These are phyloP conservation scores for Trigoniulus corallinus DNA, from an alignment of 1,140 invertebrate genomes.

Conservation along the genomic window DNA sequence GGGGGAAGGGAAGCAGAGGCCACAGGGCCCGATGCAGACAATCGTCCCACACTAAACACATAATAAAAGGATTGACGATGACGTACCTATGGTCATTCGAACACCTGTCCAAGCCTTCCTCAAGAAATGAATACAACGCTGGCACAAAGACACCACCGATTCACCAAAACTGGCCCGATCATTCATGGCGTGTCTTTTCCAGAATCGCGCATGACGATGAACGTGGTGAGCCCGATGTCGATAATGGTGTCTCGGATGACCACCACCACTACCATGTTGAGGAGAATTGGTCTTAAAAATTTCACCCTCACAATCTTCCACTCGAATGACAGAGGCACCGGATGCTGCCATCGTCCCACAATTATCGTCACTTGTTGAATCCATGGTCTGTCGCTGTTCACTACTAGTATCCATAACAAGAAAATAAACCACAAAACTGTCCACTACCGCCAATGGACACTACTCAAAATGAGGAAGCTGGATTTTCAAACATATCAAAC, in stretches of 20 bases:
- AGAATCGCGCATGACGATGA: background rate
- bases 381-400: too few relatives aligned
- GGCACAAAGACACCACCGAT: background rate
- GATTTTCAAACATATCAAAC: too few relatives aligned
- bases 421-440: background rate
- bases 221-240: background rate
- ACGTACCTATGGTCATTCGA: too few relatives aligned
- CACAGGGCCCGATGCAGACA: too few relatives aligned
- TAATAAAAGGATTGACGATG: too few relatives aligned
- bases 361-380: background rate
- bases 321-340: background rate
- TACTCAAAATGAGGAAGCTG: too few relatives aligned
- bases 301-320: background rate
- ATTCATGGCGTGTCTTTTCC: background rate
- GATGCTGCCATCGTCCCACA: background rate
- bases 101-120: background rate
- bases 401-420: background rate
- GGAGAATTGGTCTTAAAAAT: background rate
- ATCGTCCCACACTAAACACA: too few relatives aligned
- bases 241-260: background rate
- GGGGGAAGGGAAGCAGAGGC: too few relatives aligned
- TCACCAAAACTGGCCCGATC: background rate
- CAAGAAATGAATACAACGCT: background rate
- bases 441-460: background rate
- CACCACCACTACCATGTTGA: background rate